A percentile compares a stretch with the other conserved stretches of the same genome.
Conservation (phyloP, 2,888 invertebrate species). For the Chymomyza caudatula region DNA sequence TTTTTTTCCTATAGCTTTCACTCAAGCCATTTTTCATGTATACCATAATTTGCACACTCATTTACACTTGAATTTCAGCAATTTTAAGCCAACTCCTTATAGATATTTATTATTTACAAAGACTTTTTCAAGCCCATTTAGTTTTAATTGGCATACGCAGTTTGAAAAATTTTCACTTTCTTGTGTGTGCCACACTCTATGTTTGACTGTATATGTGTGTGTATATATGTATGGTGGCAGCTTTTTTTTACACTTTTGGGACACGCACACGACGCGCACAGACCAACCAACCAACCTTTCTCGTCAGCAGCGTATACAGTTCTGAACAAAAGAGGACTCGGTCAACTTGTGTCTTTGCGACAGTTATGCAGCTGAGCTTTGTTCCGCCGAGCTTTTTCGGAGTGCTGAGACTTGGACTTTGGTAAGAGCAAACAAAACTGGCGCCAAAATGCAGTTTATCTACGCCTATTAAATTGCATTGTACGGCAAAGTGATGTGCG, state of each 20-base stretch:
- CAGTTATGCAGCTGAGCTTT: constrained; percentile 48
- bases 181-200: constrained; percentile 10
- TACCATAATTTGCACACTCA: constrained; percentile 36
- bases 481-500: background rate
- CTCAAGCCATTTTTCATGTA: constrained; percentile 30
- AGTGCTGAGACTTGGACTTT: constrained; percentile 32
- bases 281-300: constrained; percentile 74
- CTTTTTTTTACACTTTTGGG: constrained; percentile 53
- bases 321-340: constrained; percentile 63
- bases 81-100: background rate
- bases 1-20: constrained; percentile 38
- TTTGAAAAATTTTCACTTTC: constrained; percentile 69
- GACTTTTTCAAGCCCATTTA: constrained; percentile 1
- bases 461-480: background rate
- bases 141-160: constrained; percentile 51
- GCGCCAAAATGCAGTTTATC: constrained; percentile 55
- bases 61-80: background rate
- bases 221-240: constrained; percentile 43
- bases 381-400: constrained; percentile 60
- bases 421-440: constrained; percentile 36
- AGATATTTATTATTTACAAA: constrained; percentile 4
- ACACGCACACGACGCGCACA: constrained; percentile 71
- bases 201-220: constrained; percentile 25
- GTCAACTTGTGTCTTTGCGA: constrained; percentile 27
- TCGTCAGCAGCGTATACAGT: constrained; percentile 77